A percentile compares a stretch with the other conserved stretches of the same genome.
phyloP scores from a whole-genome alignment of 2,797 vertebrate genomes.

The Salmo trutta region DNA sequence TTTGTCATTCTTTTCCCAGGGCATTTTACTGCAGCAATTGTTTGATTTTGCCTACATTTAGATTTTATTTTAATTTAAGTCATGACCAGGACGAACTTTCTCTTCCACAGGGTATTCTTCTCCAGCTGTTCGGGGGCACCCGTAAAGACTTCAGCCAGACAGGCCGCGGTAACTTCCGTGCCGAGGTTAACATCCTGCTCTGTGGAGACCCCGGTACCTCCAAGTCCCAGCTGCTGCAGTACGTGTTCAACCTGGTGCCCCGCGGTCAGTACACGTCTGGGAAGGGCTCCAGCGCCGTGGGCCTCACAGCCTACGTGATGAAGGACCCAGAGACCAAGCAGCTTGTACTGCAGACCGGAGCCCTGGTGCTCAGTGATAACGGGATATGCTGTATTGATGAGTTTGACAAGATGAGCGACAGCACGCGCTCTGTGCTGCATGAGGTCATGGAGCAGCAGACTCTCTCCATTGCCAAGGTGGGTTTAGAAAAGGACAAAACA shows the following conservation, averaged over 20 bases:
- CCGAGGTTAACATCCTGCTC: conserved; percentile 96
- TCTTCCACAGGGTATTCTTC: conserved; percentile 87
- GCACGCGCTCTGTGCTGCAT: conserved; percentile 91
- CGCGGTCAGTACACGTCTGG: conserved; percentile 97
- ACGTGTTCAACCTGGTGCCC: conserved; percentile 93
- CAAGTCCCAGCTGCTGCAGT: conserved; percentile 97
- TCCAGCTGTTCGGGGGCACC: conserved; percentile 95
- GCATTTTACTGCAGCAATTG: too few species aligned
- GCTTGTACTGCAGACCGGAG: conserved; percentile 94
- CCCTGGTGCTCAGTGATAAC: conserved; percentile 95
- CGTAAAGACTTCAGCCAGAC: conserved; percentile 97
- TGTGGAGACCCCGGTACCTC: conserved; percentile 98
- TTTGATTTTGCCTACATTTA: too few species aligned
- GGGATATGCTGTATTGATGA: conserved; percentile 99
- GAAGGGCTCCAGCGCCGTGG: conserved; percentile 97
- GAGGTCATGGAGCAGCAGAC: conserved; percentile 99
- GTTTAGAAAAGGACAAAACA: too few species aligned
- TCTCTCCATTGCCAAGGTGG: conserved; percentile 85
- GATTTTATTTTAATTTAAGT: too few species aligned
- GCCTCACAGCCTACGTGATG: conserved; percentile 96
- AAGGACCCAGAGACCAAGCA: conserved; percentile 97
- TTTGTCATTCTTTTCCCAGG: too few species aligned
- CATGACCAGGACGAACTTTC: background rate
- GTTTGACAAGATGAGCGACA: conserved; percentile 99
- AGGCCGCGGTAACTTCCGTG: conserved; percentile 92